Conservation (phyloP, 2,888 invertebrate genomes). For the Gymnosoma rotundatum region DNA sequence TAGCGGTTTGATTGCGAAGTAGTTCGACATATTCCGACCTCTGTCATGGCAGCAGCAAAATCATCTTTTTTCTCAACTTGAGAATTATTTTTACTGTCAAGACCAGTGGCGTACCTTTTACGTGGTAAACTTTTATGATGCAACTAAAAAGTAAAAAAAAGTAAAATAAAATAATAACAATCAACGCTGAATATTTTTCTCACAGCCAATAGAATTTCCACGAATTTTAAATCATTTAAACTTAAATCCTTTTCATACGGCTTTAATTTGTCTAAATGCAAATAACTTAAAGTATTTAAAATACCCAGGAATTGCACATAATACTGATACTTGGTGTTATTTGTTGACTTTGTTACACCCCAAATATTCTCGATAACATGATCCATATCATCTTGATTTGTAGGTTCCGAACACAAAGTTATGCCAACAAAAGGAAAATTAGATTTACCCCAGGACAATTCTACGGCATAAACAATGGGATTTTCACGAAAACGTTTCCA, state of each 20-base stretch:
- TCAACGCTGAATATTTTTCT: constrained; percentile 15
- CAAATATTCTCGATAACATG: constrained; percentile 77
- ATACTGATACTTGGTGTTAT: constrained; percentile 69
- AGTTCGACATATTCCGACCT: constrained; percentile 79
- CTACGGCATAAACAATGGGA: constrained; percentile 83
- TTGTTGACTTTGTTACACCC: constrained; percentile 60
- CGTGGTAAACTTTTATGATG: constrained; percentile 29
- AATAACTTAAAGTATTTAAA: constrained; percentile 73
- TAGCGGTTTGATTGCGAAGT: constrained; percentile 75
- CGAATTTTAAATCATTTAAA: constrained; percentile 73
- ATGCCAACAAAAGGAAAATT: constrained; percentile 83
- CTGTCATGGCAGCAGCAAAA: constrained; percentile 77
- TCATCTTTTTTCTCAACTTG: constrained; percentile 30
- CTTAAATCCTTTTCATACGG: constrained; percentile 75
- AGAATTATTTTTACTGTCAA: not conserved
- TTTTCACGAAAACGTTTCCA: constrained; percentile 83
- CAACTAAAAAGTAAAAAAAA: constrained; percentile 32
- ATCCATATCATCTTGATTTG: constrained; percentile 77
- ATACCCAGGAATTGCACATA: constrained; percentile 75
- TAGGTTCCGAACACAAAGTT: constrained; percentile 83
- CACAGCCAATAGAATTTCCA: constrained; percentile 73
- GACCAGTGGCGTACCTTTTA: constrained; percentile 13
- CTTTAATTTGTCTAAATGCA: constrained; percentile 73
- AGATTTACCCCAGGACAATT: constrained; percentile 82
- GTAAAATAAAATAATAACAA: not conserved